Percentiles rank a stretch among this genome's conserved stretches.
phyloP scores from a whole-genome alignment of 2,113 vertebrate genomes.

The Myrmecophaga tridactyla region DNA sequence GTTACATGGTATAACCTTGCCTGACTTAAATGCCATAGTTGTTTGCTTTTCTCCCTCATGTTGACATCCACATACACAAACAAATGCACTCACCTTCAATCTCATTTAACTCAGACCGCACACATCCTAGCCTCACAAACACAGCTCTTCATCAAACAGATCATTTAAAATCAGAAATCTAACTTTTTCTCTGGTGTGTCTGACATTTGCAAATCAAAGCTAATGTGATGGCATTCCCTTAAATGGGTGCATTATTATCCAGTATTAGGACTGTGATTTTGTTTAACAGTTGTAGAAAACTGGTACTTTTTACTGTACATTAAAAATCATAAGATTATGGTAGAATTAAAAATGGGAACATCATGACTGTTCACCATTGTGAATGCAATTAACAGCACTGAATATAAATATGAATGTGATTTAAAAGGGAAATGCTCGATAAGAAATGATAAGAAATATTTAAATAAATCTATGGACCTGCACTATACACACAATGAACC shows the following conservation, averaged over 20 bases:
- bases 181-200: neutral
- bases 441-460: too few species aligned
- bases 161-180: neutral
- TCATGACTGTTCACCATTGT: too few species aligned
- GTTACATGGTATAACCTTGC: accelerated
- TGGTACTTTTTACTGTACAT: too few species aligned
- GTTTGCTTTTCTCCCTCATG: neutral
- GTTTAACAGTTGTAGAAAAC: neutral
- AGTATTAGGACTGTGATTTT: neutral
- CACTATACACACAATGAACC: too few species aligned
- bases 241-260: neutral
- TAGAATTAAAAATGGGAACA: neutral
- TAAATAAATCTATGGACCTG: too few species aligned
- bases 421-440: too few species aligned
- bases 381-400: too few species aligned
- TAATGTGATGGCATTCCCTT: neutral
- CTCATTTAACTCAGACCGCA: neutral
- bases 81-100: too few species aligned
- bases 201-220: neutral
- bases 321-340: neutral
- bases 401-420: too few species aligned
- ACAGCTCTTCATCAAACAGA: neutral
- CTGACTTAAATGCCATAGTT: neutral
- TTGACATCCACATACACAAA: neutral
- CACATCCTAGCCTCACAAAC: neutral